phyloP scores from a whole-genome alignment of 2,797 vertebrate species.

The Rhabdophis nuchalis region DNA sequence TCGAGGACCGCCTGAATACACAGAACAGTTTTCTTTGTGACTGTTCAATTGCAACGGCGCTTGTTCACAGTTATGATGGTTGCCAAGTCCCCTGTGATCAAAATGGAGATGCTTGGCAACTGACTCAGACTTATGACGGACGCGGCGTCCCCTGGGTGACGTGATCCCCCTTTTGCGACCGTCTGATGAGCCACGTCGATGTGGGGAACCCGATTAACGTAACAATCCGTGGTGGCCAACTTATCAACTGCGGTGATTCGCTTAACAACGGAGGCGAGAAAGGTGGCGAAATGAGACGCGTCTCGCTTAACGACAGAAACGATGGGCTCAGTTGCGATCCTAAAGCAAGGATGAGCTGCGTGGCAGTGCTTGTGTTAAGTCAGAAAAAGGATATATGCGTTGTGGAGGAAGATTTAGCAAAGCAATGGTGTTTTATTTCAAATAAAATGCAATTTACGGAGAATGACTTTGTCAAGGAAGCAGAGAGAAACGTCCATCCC shows the following conservation, averaged over 20 bases:
- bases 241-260: too few relatives aligned
- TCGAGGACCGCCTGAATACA: too few relatives aligned
- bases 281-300: background rate
- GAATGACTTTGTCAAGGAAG: background rate
- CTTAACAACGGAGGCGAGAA: background rate
- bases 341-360: background rate
- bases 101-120: background rate
- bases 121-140: background rate
- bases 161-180: background rate
- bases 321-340: background rate
- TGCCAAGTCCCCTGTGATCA: background rate
- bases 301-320: background rate
- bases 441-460: background rate
- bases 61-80: too few relatives aligned
- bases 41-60: too few relatives aligned
- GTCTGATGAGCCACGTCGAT: fast-evolving
- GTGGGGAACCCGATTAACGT: background rate
- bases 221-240: background rate
- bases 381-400: background rate
- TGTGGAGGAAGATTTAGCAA: background rate
- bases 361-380: background rate
- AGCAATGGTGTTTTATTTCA: background rate
- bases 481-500: background rate
- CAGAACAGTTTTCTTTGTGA: too few relatives aligned
- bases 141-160: too few relatives aligned